A percentile compares a stretch with the other conserved stretches of the same genome.
These are phyloP conservation scores for Huso huso DNA, from an alignment of 2,797 vertebrate species.

Conservation along the genomic window DNA sequence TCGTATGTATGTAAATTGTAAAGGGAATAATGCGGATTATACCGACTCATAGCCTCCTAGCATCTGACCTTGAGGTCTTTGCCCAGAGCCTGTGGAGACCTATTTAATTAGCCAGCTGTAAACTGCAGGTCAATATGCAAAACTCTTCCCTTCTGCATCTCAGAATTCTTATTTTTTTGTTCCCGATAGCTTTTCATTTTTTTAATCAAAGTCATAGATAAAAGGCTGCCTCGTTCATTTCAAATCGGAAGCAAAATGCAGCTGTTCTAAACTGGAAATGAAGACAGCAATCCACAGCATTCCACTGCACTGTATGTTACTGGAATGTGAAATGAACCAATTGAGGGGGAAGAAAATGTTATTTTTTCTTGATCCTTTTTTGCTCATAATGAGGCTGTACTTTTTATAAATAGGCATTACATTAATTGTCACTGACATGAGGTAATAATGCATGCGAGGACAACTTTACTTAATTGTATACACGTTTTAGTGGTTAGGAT, in stretches of 20 bases:
- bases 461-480: too few relatives aligned
- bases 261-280: slow-evolving; percentile 10
- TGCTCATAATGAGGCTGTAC: background rate
- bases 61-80: too few relatives aligned
- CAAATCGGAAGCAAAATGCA: slow-evolving; percentile 8
- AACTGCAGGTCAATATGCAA: background rate
- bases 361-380: background rate
- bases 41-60: too few relatives aligned
- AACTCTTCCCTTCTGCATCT: too few relatives aligned
- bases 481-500: too few relatives aligned
- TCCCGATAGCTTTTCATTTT: slow-evolving; percentile 20
- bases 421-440: background rate
- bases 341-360: background rate
- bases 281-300: slow-evolving; percentile 7
- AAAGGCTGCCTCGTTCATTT: slow-evolving; percentile 15
- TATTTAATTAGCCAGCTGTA: background rate
- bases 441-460: too few relatives aligned
- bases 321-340: slow-evolving; percentile 14
- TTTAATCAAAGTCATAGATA: slow-evolving; percentile 17
- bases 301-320: slow-evolving; percentile 3
- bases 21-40: too few relatives aligned
- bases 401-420: background rate
- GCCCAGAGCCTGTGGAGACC: background rate
- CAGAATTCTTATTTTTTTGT: too few relatives aligned
- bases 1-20: too few relatives aligned